Evolutionary conservation across 2,113 vertebrate genomes (phyloP).

Genomic region (Melanotaenia duboulayi): DNA sequence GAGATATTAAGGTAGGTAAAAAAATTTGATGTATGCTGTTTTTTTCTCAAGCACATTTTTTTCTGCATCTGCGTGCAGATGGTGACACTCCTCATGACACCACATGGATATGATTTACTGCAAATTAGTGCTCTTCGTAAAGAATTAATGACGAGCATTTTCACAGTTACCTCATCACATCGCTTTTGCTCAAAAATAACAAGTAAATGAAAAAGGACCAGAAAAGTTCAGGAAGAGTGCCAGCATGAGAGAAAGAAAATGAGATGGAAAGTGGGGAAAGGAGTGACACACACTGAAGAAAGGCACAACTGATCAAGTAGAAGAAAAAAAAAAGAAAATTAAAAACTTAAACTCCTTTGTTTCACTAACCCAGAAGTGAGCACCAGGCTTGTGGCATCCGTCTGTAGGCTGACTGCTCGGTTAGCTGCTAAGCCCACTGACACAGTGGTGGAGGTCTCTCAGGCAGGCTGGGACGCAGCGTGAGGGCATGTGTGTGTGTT

Average conservation of each 20-base stretch:
- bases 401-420: slow-evolving; percentile 20
- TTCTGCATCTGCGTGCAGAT: slow-evolving; percentile 17
- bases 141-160: slow-evolving; percentile 19
- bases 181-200: not conserved
- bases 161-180: slow-evolving; percentile 10
- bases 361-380: slow-evolving; percentile 43
- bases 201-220: slow-evolving; percentile 14
- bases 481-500: slow-evolving; percentile 13
- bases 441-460: slow-evolving; percentile 78
- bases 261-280: not conserved
- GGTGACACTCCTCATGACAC: slow-evolving; percentile 18
- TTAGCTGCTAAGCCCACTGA: slow-evolving; percentile 60
- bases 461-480: slow-evolving; percentile 41
- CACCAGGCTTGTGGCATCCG: slow-evolving; percentile 24
- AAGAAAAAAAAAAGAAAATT: slow-evolving; percentile 20
- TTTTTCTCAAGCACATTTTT: slow-evolving; percentile 5
- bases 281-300: slow-evolving; percentile 19
- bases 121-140: slow-evolving; percentile 17
- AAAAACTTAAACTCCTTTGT: slow-evolving; percentile 32
- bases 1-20: not conserved
- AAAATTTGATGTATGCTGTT: not conserved
- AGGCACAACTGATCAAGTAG: slow-evolving; percentile 58
- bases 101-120: not conserved
- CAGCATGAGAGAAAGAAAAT: not conserved
- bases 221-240: slow-evolving; percentile 25